Percentiles rank a stretch among this genome's conserved stretches.
phyloP scores from a whole-genome alignment of 1,140 invertebrate genomes.

The Drosophila carrolli region DNA sequence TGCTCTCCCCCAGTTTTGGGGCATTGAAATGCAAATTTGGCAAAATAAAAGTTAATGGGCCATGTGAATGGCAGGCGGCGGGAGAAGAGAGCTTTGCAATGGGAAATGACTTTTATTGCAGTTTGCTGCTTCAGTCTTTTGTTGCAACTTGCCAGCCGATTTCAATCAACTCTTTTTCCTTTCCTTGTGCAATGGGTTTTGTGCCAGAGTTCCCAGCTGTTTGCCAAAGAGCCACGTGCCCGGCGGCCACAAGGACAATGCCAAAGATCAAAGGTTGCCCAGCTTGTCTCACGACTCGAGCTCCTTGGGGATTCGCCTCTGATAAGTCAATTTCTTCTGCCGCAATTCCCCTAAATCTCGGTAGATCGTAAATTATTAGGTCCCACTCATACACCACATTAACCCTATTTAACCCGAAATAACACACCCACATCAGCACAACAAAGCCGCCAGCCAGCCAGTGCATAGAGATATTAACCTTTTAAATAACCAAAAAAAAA shows the following conservation, averaged over 20 bases:
- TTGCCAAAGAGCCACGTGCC: conserved; percentile 51
- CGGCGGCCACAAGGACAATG: conserved; percentile 60
- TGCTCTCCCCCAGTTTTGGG: conserved; percentile 64
- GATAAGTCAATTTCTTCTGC: conserved; percentile 23
- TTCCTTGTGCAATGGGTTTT: conserved; percentile 36
- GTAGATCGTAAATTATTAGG: background rate
- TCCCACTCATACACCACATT: conserved; percentile 40
- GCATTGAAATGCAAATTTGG: conserved; percentile 83
- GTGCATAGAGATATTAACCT: conserved; percentile 70
- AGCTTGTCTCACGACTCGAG: conserved; percentile 20
- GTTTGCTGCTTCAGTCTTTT: conserved; percentile 66
- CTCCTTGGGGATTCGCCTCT: conserved; percentile 23
- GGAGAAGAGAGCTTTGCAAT: conserved; percentile 44
- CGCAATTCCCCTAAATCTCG: background rate
- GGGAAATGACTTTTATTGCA: conserved; percentile 72
- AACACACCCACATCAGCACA: conserved; percentile 21
- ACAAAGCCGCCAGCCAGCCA: conserved; percentile 21
- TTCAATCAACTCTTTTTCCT: conserved; percentile 41
- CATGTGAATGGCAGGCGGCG: conserved; percentile 72
- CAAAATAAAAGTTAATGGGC: conserved; percentile 81
- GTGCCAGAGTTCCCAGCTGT: conserved; percentile 8
- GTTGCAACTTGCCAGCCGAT: conserved; percentile 34
- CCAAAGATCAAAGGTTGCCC: conserved; percentile 58
- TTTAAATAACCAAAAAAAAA: conserved; percentile 51
- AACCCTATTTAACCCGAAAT: conserved; percentile 66